Conservation (phyloP, 2,797 vertebrate genomes). For the Hylomyscus alleni region DNA sequence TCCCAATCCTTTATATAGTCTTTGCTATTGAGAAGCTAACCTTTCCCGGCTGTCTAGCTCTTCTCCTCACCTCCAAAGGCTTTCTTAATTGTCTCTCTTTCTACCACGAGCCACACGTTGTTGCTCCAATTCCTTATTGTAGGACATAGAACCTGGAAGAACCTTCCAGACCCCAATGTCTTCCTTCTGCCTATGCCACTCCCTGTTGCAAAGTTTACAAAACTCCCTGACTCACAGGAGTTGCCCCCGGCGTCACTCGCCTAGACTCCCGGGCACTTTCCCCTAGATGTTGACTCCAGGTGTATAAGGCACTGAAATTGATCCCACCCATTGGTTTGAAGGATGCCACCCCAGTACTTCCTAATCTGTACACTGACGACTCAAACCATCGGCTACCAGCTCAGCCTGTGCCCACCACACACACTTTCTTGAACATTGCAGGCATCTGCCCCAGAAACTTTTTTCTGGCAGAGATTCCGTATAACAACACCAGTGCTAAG, state of each 20-base stretch:
- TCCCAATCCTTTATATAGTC: background rate
- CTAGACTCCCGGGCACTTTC: background rate
- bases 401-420: background rate
- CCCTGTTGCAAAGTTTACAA: background rate
- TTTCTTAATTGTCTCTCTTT: background rate
- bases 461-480: background rate
- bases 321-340: background rate
- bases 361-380: background rate
- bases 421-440: background rate
- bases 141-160: background rate
- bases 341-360: background rate
- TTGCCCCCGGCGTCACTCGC: too few relatives aligned
- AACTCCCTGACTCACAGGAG: background rate
- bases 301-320: background rate
- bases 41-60: background rate
- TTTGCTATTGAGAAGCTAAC: background rate
- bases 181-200: background rate
- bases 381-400: background rate
- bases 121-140: background rate
- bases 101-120: background rate
- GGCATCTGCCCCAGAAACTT: background rate
- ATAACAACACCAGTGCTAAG: background rate
- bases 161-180: background rate
- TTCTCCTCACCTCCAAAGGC: background rate
- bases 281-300: background rate